phyloP scores from a whole-genome alignment of 2,888 invertebrate species.

The Caenorhabditis sp. region DNA sequence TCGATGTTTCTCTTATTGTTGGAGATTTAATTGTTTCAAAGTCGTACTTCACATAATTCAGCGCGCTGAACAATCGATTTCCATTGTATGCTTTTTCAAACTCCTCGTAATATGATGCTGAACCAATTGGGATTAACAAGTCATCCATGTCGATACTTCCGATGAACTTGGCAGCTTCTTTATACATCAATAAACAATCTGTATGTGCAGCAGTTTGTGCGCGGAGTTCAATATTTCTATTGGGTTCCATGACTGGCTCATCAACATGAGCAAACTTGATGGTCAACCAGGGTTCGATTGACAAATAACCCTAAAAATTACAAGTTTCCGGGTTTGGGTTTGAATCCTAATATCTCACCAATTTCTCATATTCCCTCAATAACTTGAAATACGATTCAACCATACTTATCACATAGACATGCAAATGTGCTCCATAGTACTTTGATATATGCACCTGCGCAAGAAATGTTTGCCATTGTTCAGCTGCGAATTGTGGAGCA shows the following conservation, averaged over 20 bases:
- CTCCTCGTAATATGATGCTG: conserved; percentile 27
- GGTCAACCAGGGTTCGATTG: conserved; percentile 43
- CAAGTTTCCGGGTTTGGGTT: neutral
- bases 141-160: conserved; percentile 34
- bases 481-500: conserved; percentile 18
- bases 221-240: conserved; percentile 45
- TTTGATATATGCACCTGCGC: conserved; percentile 1
- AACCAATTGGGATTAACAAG: conserved; percentile 22
- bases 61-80: conserved; percentile 21
- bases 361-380: conserved; percentile 11
- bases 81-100: conserved; percentile 28
- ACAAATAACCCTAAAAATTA: conserved; percentile 18
- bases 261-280: conserved; percentile 32
- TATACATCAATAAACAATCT: conserved; percentile 48
- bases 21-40: neutral
- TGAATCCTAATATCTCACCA: neutral
- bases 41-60: conserved; percentile 20
- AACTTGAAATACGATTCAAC: conserved; percentile 11
- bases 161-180: conserved; percentile 26
- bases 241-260: conserved; percentile 42
- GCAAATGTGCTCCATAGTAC: conserved; percentile 15
- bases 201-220: conserved; percentile 50
- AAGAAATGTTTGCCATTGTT: conserved; percentile 10
- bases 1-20: neutral
- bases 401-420: conserved; percentile 13